Percentiles rank a stretch among this genome's conserved stretches.
phyloP scores from a whole-genome alignment of 2,797 vertebrate genomes.

The Simalia tracyae region DNA sequence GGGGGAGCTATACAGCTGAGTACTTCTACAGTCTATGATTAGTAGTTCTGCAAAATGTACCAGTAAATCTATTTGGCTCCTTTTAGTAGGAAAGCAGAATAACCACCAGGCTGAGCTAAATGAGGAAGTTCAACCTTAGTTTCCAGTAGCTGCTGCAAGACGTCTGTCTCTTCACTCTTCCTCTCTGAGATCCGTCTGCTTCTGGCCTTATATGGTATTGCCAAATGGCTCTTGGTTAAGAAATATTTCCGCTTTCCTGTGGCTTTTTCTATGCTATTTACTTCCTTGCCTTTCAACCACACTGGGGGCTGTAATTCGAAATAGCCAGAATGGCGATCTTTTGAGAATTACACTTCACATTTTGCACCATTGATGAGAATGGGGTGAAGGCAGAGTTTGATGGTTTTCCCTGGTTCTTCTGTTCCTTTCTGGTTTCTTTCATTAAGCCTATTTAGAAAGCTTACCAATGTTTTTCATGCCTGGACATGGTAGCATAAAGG shows the following conservation, averaged over 20 bases:
- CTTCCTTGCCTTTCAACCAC: neutral
- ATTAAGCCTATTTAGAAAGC: neutral
- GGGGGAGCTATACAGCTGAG: neutral
- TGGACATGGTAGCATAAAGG: neutral
- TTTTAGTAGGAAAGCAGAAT: neutral
- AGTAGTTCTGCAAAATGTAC: neutral
- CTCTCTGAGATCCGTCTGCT: neutral
- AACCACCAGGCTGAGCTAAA: neutral
- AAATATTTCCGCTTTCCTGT: neutral
- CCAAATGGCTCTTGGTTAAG: neutral
- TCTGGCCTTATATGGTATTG: slow-evolving; percentile 15
- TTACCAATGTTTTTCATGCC: neutral
- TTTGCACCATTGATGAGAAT: neutral
- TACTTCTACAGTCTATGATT: neutral
- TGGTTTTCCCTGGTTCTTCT: neutral
- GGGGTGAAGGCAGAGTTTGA: neutral
- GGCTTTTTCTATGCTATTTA: neutral
- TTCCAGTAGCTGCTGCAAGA: too few species aligned
- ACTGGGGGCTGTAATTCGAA: neutral
- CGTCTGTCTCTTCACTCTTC: neutral
- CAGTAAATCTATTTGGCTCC: neutral
- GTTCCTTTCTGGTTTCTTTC: neutral
- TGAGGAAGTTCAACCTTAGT: neutral
- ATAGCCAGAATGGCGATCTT: neutral
- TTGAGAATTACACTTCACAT: neutral